Evolutionary conservation across 53 echinoderm and acorn worm genomes (phyloP), one percentile per base, ranked within the genome.

Genomic region (Astropecten irregularis): DNA sequence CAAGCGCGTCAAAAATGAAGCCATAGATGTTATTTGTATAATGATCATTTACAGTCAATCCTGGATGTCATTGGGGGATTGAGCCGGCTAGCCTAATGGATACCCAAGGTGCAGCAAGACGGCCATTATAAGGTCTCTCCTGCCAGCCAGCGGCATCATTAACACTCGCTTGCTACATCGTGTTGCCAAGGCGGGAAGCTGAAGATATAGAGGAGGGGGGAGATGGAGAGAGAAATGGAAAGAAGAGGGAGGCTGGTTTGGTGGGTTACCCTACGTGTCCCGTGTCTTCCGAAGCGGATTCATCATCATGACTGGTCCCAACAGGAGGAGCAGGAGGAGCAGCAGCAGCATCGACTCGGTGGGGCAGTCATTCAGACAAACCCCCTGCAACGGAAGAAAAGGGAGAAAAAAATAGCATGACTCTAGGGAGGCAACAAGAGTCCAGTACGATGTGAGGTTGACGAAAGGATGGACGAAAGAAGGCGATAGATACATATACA

Each of bases 21-120:
- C 50, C 71, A 19, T 32, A 52, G 33, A 50, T 3, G 53, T 50
- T 71, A 52, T 71, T 71, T 71, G 71, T 71, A 71, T 52, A 71
- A 51, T 71, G 71, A 49, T 71, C 71, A 71, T 71, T 71, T 71
- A 50, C 50, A 71, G 71, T 53, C 71, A 71, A 71, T 52, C 71
- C 49, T 6, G 71, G 11, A 7, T 20, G 66, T 66, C 66, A 20
- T 33, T 18, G 10, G 71, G 71, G 52, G 25, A 71, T 71, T 34
- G 49, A 9, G 52, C 50, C 34, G 52, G 71, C 19, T 8, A 51
- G 71, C 50, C 21, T 71, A 71, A 71, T 71, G 71, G 71, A 71
- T 52, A 71, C 34, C 31, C 50, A 71, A 50, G 33, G 2, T 71
- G 49, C 42, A 26, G 69, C 50, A 18, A 50, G 59, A 28, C 59